Base-by-base conservation (phyloP, 1,140 invertebrate genomes). In the Platyscapa corneri region DNA sequence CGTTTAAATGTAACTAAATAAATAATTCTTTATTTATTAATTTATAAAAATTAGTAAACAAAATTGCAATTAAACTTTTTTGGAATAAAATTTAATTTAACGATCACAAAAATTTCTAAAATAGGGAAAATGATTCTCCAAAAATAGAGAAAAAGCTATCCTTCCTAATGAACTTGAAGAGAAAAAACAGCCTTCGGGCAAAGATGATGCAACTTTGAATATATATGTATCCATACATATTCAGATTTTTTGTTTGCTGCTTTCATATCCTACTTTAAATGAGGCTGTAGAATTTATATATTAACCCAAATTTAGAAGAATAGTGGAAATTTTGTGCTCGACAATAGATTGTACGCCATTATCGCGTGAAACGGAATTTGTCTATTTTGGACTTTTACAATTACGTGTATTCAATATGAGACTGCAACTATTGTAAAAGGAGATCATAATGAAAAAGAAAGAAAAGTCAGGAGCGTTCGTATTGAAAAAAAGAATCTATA, bases 271-370 rank as follows among this genome's bases (percentile, higher is more conserved):
- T 46, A n/a, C 27, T 75, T 42, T 14, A 46, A 75, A 75, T 75
- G 30, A 2, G 0, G 6, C 16, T 42, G 46, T 12, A 77, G 75
- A 77, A 53, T 77, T 20, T 30, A 34, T 53, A 53, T 34, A 86
- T 77, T 53, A 56, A 53, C 78, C 82, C 78, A 49, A 64, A 65
- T 70, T 60, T 80, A 49, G 76, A 87, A 84, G 53, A 67, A 76
- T 78, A 37, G 67, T 49, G n/a, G n/a, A n/a, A 77, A 77, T 53
- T 77, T 30, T 42, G 23, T 49, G 30, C 1, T 46, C 20, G 5
- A 79, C 34, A 79, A 60, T 64, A 46, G 18, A 64, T 14, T 60
- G 14, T 10, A 56, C n/a, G 32, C 60, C n/a, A n/a, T n/a, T n/a
- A n/a, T n/a, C 49, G 5, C 34, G 16, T 49, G 0, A 46, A 46